Base-by-base conservation (phyloP, 1,140 invertebrate genomes). In the Heliconius eleuchia region DNA sequence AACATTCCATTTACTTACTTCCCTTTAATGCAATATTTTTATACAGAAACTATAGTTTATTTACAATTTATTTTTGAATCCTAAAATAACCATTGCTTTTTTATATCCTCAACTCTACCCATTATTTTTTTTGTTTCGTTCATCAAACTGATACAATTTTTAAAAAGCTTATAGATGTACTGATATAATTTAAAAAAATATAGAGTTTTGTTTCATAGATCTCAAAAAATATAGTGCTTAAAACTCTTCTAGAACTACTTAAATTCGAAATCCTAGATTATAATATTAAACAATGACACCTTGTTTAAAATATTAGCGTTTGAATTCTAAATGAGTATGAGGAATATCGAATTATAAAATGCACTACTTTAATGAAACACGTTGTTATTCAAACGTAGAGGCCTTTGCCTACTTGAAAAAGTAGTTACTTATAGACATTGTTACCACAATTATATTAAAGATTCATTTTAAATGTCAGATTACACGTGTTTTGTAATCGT, bases 161-260 rank as follows among this genome's bases (percentile, higher is more conserved):
- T 37, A 34, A 55, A 57, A 74, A 18, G 23, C 73, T 34, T 55
- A 23, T 30, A 46, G 42, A 13, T 46, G 13, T 46, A 16, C 42
- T 46, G 42, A 46, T 46, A 46, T 46, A 46, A 57, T 37, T 30
- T 1, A 74, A 57, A n/a, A 74, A 27, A 74, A 23, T 39, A 37
- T 57, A 74, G 55, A 74, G 27, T 74, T 74, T 74, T 37, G 7
- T 74, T 46, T 46, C 3, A 74, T 74, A 74, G 23, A 66, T 66
- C 60, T 66, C 60, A 57, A 57, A 37, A 74, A 74, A 74, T 37
- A 57, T 74, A 74, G 73, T n/a, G 19, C 27, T 37, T 39, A 37
- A 74, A 74, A 55, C 6, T 74, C 27, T 57, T 7, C 37, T 74
- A 60, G 73, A 74, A 37, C 46, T 74, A 74, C 73, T 74, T 74